phyloP scores from a whole-genome alignment of 2,888 invertebrate species.

The Clepsis dumicolana region DNA sequence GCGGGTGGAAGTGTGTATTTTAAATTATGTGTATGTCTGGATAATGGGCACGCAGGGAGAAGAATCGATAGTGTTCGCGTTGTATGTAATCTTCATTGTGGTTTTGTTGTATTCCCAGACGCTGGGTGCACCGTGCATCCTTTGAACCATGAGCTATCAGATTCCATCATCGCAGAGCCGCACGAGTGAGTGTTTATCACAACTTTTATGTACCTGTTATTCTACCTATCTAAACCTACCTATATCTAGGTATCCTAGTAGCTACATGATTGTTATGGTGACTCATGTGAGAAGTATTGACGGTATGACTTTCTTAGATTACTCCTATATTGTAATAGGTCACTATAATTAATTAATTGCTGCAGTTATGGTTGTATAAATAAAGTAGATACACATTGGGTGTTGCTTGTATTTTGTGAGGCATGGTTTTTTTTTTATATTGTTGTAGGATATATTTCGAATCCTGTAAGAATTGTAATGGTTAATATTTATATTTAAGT shows the following conservation, averaged over 20 bases:
- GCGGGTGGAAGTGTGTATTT: constrained; percentile 54
- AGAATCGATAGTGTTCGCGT: constrained; percentile 65
- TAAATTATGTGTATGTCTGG: constrained; percentile 43
- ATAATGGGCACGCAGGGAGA: constrained; percentile 43
- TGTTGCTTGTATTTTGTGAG: neutral
- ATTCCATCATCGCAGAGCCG: constrained; percentile 93
- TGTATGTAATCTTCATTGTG: constrained; percentile 56
- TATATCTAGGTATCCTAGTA: constrained; percentile 33
- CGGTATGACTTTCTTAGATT: constrained; percentile 37
- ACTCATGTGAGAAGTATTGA: constrained; percentile 63
- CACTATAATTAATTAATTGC: neutral
- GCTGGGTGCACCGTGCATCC: constrained; percentile 88
- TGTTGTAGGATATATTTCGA: no score
- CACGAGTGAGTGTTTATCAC: constrained; percentile 89
- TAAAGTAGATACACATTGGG: neutral
- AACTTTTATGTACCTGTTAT: neutral
- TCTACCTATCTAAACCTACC: neutral
- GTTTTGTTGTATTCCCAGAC: constrained; percentile 81
- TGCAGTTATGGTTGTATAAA: neutral
- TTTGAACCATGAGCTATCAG: constrained; percentile 94
- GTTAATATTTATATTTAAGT: no score
- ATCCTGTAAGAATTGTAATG: no score
- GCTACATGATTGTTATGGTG: constrained; percentile 51
- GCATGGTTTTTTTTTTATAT: no score
- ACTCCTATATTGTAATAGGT: constrained; percentile 6